These are phyloP conservation scores for Leptonema lineaticorne DNA, from an alignment of 1,140 invertebrate species.

Conservation along the genomic window DNA sequence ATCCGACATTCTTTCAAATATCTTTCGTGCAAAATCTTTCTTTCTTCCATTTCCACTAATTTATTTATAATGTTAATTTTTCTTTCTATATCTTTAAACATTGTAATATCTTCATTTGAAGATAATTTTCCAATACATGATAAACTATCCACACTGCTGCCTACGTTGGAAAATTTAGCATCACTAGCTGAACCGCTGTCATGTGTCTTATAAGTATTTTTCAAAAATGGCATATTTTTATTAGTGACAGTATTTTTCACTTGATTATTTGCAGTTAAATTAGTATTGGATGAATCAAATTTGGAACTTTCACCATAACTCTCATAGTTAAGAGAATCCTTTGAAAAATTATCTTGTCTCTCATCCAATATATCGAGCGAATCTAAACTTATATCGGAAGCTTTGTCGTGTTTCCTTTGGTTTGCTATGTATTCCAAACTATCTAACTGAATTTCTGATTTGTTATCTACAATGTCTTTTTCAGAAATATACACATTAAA, in stretches of 20 bases:
- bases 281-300: constrained; percentile 35
- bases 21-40: constrained; percentile 62
- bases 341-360: constrained; percentile 49
- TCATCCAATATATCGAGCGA: constrained; percentile 55
- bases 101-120: constrained; percentile 50
- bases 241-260: constrained; percentile 33
- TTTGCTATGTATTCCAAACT: constrained; percentile 59
- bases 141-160: constrained; percentile 41
- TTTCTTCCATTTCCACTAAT: constrained; percentile 65
- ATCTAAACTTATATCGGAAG: constrained; percentile 54
- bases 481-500: constrained; percentile 62
- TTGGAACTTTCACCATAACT: constrained; percentile 38
- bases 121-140: constrained; percentile 9
- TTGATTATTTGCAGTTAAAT: constrained; percentile 37
- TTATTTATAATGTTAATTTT: constrained; percentile 68
- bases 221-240: constrained; percentile 41
- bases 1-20: constrained; percentile 60
- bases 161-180: constrained; percentile 33
- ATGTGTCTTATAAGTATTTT: not conserved
- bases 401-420: constrained; percentile 51
- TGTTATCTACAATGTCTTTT: constrained; percentile 61
- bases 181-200: constrained; percentile 28
- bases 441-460: constrained; percentile 59
- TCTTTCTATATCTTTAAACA: constrained; percentile 63
- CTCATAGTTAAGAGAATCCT: constrained; percentile 48